Evolutionary conservation across 1,140 invertebrate genomes (phyloP).

Genomic region (Heliconius hermathena): DNA sequence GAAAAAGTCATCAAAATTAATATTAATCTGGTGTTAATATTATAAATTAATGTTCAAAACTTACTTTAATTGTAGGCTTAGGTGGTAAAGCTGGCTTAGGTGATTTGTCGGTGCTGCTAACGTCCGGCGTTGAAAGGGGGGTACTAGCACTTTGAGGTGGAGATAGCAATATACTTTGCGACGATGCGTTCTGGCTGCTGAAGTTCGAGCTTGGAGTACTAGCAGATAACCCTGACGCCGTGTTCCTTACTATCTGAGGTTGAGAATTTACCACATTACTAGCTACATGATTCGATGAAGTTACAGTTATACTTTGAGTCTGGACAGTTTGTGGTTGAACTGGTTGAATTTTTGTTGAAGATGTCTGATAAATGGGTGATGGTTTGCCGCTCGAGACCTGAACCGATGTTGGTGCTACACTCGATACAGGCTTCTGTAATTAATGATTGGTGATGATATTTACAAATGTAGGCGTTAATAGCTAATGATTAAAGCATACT

Average conservation of each 20-base stretch:
- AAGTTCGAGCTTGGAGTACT: conserved; percentile 61
- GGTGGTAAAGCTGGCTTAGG: conserved; percentile 88
- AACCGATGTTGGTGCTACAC: conserved; percentile 89
- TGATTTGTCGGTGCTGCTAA: conserved; percentile 79
- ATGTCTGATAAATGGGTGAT: conserved; percentile 90
- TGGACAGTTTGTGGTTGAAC: conserved; percentile 89
- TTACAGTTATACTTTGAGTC: conserved; percentile 71
- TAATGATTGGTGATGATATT: conserved; percentile 79
- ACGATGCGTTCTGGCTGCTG: conserved; percentile 72
- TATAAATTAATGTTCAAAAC: not conserved
- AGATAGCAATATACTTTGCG: conserved; percentile 79
- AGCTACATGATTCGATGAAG: conserved; percentile 70
- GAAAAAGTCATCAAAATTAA: no score
- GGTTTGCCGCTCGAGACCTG: conserved; percentile 85
- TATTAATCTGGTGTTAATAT: not conserved
- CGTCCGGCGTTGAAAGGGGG: conserved; percentile 82
- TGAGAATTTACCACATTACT: conserved; percentile 73
- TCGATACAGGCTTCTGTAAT: conserved; percentile 87
- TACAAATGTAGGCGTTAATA: conserved; percentile 61
- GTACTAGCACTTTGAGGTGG: conserved; percentile 83
- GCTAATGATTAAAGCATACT: conserved; percentile 9
- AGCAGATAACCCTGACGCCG: conserved; percentile 71
- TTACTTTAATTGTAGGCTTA: conserved; percentile 85
- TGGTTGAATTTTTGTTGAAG: conserved; percentile 90
- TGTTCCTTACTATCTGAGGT: conserved; percentile 78